Percentiles rank a stretch among this genome's conserved stretches.
phyloP scores from a whole-genome alignment of 2,888 invertebrate species.

The Liposcelis brunnea region DNA sequence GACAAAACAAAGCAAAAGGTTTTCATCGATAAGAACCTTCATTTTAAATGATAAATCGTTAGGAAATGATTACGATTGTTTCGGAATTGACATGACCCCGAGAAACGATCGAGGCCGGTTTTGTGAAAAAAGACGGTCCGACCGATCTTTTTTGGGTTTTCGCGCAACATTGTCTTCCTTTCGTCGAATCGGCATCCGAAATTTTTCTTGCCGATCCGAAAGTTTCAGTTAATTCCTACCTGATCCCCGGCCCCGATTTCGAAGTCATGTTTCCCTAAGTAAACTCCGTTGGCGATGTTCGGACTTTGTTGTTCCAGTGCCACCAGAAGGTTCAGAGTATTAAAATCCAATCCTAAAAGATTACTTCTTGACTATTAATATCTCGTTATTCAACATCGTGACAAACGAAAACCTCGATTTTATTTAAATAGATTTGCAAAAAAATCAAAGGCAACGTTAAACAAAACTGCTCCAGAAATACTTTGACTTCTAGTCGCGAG shows the following conservation, averaged over 20 bases:
- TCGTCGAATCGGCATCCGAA: too few relatives aligned
- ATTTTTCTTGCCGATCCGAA: constrained; percentile 3
- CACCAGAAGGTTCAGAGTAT: constrained; percentile 96
- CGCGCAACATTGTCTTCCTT: too few relatives aligned
- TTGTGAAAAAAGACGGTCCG: too few relatives aligned
- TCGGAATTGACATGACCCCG: constrained; percentile 1
- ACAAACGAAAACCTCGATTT: too few relatives aligned
- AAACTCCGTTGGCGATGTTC: constrained; percentile 91
- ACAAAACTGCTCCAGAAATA: too few relatives aligned
- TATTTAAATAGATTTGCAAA: too few relatives aligned
- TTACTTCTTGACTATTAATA: constrained; percentile 10
- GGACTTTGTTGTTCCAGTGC: constrained; percentile 94
- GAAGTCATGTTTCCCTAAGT: constrained; percentile 65
- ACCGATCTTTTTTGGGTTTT: not conserved
- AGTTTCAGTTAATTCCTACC: constrained; percentile 36
- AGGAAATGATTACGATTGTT: too few relatives aligned
- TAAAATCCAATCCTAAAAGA: constrained; percentile 92
- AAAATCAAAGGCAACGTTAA: too few relatives aligned
- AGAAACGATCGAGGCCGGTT: not conserved
- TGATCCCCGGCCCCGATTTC: constrained; percentile 97
- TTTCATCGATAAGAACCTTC: too few relatives aligned
- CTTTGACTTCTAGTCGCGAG: too few relatives aligned
- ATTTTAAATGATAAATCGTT: too few relatives aligned
- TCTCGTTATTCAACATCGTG: too few relatives aligned
- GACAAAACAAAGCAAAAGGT: constrained; percentile 1